These are phyloP conservation scores for Phrixothrix hirtus DNA, from an alignment of 2,888 invertebrate genomes.

Conservation along the genomic window DNA sequence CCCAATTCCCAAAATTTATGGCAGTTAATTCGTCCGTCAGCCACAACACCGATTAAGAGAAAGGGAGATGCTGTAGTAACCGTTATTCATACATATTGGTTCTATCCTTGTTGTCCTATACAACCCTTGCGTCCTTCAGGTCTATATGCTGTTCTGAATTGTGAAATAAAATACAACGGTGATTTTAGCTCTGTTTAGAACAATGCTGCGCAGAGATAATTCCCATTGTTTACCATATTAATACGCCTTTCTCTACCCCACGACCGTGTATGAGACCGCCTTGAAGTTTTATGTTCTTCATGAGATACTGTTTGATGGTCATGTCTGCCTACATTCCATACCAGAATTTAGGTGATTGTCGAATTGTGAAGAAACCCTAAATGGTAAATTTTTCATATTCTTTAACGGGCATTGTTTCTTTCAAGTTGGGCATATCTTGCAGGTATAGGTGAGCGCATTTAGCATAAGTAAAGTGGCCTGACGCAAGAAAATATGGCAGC, in stretches of 20 bases:
- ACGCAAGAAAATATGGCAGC: slow-evolving; percentile 48
- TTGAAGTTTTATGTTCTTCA: neutral
- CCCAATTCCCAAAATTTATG: neutral
- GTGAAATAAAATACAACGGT: no score
- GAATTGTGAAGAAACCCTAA: slow-evolving; percentile 3
- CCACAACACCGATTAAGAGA: neutral
- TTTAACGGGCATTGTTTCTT: neutral
- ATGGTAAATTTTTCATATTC: slow-evolving; percentile 7
- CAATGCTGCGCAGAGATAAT: no score
- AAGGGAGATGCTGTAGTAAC: neutral
- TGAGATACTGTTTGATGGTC: neutral
- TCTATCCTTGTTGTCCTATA: neutral
- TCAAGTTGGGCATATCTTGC: slow-evolving; percentile 8
- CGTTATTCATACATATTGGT: neutral
- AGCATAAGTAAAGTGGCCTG: slow-evolving; percentile 22
- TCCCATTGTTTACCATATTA: no score
- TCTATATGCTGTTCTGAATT: no score
- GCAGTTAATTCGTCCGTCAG: neutral
- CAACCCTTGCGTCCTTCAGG: no score
- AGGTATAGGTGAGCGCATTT: slow-evolving; percentile 33
- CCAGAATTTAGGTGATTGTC: neutral
- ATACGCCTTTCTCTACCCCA: neutral
- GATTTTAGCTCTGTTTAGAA: no score
- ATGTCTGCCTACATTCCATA: neutral
- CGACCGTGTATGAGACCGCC: neutral